Evolutionary conservation across 2,888 invertebrate genomes (phyloP), one percentile per base, ranked within the genome.

Genomic region (Dryococelus australis): DNA sequence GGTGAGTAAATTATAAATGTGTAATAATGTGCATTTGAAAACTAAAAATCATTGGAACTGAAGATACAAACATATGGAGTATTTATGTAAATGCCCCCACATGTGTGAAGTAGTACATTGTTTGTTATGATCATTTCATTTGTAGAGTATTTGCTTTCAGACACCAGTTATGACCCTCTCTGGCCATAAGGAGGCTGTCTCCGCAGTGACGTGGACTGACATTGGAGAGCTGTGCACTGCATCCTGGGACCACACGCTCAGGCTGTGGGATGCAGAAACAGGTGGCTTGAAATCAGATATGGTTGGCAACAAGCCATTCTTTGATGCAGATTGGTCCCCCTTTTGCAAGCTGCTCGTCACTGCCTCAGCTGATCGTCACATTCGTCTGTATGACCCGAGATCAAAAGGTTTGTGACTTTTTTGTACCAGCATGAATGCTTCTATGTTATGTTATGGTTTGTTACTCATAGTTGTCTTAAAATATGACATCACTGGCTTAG

Each of bases 191-290:
- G 99, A 99, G 92, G 97, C 96, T 24, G 95, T 99, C 27, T 97
- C 97, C 0, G 95, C 96, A 0, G 95, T 97, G 0, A 94, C 95
- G 87, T 99, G 99, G 99, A 94, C 96, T 90, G 89, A 89, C 27
- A 94, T 94, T 87, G 94, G 95, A 89, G 96, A 97, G 89, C 93
- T 99, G 3, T 94, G 97, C 13, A 98, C 98, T 0, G 95, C 96
- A 86, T 98, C 99, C 0, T 98, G 98, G 98, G 99, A 99, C 93
- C 99, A 99, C 91, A 97, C 98, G 0, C 93, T 99, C 26, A 96
- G 97, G 92, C 92, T 98, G 13, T 99, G 99, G 99, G 99, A 99
- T 92, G 94, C 97, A 84, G 97, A 97, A 91, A 93, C 97, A 85
- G 97, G 97, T 85, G 96, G 96, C 78, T 95, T 98, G 84, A 97